These are phyloP conservation scores for Drosophila eohydei DNA, from an alignment of 2,888 invertebrate species.

Conservation along the genomic window DNA sequence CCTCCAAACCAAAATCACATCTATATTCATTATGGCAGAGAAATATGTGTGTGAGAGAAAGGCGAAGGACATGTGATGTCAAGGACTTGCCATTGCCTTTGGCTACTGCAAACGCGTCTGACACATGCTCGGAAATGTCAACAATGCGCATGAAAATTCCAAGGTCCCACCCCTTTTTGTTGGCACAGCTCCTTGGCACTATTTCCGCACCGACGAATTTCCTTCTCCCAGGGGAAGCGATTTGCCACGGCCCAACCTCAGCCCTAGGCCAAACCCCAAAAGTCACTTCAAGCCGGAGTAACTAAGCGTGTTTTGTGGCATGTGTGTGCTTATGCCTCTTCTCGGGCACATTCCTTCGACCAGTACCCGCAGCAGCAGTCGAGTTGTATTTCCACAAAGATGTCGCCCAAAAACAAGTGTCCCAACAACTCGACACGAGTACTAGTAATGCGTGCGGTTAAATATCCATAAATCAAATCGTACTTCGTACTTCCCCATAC, in stretches of 20 bases:
- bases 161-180: conserved; percentile 59
- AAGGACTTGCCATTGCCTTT: conserved; percentile 44
- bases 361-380: conserved; percentile 8
- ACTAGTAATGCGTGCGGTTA: conserved; percentile 82
- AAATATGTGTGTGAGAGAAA: conserved; percentile 14
- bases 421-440: conserved; percentile 52
- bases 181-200: conserved; percentile 55
- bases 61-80: conserved; percentile 61
- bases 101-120: conserved; percentile 35
- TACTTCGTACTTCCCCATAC: conserved; percentile 39
- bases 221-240: conserved; percentile 82
- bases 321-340: conserved; percentile 47
- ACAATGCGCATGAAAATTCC: conserved; percentile 82
- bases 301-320: conserved; percentile 57
- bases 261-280: conserved; percentile 50
- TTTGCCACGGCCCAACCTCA: conserved; percentile 68
- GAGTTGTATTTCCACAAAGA: conserved; percentile 63
- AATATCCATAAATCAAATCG: conserved; percentile 85
- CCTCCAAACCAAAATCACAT: conserved; percentile 79
- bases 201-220: conserved; percentile 69
- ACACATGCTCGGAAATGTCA: conserved; percentile 83
- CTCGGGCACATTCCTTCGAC: conserved; percentile 60
- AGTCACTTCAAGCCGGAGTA: conserved; percentile 61
- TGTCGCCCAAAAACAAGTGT: conserved; percentile 67
- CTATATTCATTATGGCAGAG: conserved; percentile 82